A percentile compares a stretch with the other conserved stretches of the same genome.
Conservation (phyloP, 2,888 invertebrate species). For the Meloe dianella region DNA sequence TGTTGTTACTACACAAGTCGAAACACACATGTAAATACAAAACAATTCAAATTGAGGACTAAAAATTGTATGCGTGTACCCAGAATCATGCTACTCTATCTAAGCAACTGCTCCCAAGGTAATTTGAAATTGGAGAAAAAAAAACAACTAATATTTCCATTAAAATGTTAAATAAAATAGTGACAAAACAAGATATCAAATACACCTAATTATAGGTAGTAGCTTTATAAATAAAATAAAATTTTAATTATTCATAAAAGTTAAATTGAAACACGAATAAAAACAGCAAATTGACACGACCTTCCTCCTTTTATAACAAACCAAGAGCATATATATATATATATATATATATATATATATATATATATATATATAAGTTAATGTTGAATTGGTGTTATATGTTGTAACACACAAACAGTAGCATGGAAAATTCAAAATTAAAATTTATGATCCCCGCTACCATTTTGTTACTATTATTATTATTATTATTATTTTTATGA, state of each 20-base stretch:
- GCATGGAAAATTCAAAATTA: slow-evolving; percentile 1
- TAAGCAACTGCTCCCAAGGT: neutral
- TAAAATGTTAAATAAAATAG: neutral
- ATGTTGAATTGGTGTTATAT: neutral
- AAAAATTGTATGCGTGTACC: slow-evolving; percentile 1
- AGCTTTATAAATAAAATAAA: neutral
- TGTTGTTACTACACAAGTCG: neutral
- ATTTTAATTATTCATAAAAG: neutral
- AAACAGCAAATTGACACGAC: slow-evolving; percentile 2
- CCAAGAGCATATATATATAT: no score
- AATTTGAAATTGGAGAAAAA: neutral
- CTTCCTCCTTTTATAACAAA: neutral
- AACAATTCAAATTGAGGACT: neutral
- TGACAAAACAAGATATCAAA: slow-evolving; percentile 4
- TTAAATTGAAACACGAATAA: neutral
- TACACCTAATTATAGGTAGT: neutral
- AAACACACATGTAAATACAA: neutral
- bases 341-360: no score
- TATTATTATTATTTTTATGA: slow-evolving; percentile 6
- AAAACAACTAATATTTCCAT: neutral
- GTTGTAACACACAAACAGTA: neutral
- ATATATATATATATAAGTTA: no score
- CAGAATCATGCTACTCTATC: slow-evolving; percentile 4
- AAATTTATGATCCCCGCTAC: neutral
- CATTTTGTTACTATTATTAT: neutral